Percentiles rank a stretch among this genome's conserved stretches.
Conservation (phyloP, 2,888 invertebrate species). For the Agriopis marginaria region DNA sequence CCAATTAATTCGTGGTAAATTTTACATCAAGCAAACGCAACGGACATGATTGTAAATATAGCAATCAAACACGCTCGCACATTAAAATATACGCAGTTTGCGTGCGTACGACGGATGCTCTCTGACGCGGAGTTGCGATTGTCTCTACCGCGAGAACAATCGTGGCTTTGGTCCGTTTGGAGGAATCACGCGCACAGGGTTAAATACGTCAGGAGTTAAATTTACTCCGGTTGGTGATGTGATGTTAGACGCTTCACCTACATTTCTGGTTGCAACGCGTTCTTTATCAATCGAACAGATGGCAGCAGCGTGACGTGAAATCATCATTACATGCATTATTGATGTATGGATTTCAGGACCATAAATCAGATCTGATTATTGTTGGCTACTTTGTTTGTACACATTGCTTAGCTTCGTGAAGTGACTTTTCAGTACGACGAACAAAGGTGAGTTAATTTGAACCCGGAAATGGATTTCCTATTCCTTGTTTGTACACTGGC, state of each 20-base stretch:
- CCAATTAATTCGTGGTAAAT: constrained; percentile 26
- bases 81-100: constrained; percentile 54
- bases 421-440: constrained; percentile 4
- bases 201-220: constrained; percentile 83
- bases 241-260: constrained; percentile 85
- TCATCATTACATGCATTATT: constrained; percentile 31
- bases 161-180: constrained; percentile 50
- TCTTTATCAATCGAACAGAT: constrained; percentile 75
- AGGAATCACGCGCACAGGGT: constrained; percentile 65
- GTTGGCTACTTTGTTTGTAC: constrained; percentile 40
- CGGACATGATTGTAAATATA: constrained; percentile 46
- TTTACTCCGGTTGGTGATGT: constrained; percentile 83
- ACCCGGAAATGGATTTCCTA: constrained; percentile 23
- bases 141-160: constrained; percentile 65
- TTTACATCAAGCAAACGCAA: constrained; percentile 37
- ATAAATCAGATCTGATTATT: constrained; percentile 32
- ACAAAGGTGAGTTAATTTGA: constrained; percentile 4
- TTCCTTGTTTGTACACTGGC: constrained; percentile 26
- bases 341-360: constrained; percentile 33
- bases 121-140: constrained; percentile 51
- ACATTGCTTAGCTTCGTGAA: constrained; percentile 23
- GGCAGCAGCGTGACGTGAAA: constrained; percentile 66
- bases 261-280: constrained; percentile 72
- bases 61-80: constrained; percentile 50
- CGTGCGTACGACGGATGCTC: constrained; percentile 55